Base-by-base conservation (phyloP, 2,113 vertebrate species). In the Glaucidium brasilianum region DNA sequence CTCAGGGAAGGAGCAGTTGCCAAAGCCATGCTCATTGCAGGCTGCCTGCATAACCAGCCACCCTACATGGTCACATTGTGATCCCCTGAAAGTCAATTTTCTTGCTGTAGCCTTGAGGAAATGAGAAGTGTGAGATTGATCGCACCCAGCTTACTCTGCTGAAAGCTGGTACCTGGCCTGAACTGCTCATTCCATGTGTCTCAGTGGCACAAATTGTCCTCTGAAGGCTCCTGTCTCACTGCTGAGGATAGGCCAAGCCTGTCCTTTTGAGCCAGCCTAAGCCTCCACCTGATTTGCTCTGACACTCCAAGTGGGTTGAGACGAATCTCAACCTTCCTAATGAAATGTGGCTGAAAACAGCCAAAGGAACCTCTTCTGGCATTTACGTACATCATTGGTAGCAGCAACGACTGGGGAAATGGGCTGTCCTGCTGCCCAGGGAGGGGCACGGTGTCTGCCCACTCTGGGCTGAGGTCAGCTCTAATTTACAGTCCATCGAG, bases 361-460 rank as follows among this genome's bases (percentile, higher is more conserved):
- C 34, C 12, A 11, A 41, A 73, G 52, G 29, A 76, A 30, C 55
- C 32, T 43, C 29, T 17, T 39, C 10, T 73, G 34, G 50, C 20
- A 2, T 52, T 63, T 23, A 15, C 10, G 7, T 12, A 4, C 43
- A 8, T 37, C 58, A 7, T 13, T 4, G 21, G 35, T 9, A 39
- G 49, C 2, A 1, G 49, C 49, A 56, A 62, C 3, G 1, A 18
- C 41, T 15, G 34, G 30, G n/a, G 60, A 41, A 56, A 17, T 2
- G 13, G 55, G 41, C 39, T 59, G 8, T 30, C 39, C 39, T 39
- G 37, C 21, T 10, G 30, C 34, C 6, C 53, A 20, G 25, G 60
- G 41, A 21, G 14, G 27, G 35, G 7, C 37, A 12, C 0, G 1
- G 35, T 2, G 3, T 27, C 55, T 32, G 23, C 32, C 9, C 0